These are phyloP conservation scores for Molorchus minor DNA, from an alignment of 2,888 invertebrate genomes.

Conservation along the genomic window DNA sequence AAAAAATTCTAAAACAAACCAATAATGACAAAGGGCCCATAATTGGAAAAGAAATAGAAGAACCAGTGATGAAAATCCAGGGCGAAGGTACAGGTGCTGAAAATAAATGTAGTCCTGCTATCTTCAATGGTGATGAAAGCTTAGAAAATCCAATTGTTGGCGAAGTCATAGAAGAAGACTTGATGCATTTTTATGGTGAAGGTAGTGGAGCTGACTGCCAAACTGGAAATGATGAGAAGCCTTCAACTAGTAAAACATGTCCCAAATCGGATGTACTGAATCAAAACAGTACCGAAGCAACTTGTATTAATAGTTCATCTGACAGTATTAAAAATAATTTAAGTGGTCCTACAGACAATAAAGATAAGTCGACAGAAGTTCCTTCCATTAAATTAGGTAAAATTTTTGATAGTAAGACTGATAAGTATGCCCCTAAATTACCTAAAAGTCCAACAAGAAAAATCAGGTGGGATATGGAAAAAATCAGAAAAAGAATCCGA, in stretches of 20 bases:
- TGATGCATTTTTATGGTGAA: slow-evolving; percentile 75
- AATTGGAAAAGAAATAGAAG: slow-evolving; percentile 40
- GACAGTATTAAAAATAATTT: slow-evolving; percentile 39
- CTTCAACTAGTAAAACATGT: slow-evolving; percentile 16
- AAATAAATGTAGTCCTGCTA: slow-evolving; percentile 48
- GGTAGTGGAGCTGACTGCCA: slow-evolving; percentile 78
- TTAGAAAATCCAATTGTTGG: slow-evolving; percentile 62
- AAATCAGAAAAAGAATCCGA: slow-evolving; percentile 45
- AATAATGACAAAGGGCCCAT: slow-evolving; percentile 43
- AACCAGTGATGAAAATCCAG: slow-evolving; percentile 34
- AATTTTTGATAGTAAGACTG: slow-evolving; percentile 53
- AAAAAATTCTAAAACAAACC: slow-evolving; percentile 25
- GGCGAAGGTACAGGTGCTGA: slow-evolving; percentile 74
- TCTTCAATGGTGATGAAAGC: not conserved
- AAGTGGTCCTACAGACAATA: slow-evolving; percentile 36
- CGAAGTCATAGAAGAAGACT: slow-evolving; percentile 78
- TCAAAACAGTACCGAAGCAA: not conserved
- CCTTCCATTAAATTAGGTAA: slow-evolving; percentile 51
- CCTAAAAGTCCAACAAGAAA: slow-evolving; percentile 52
- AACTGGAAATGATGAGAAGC: slow-evolving; percentile 71
- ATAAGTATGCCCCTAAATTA: slow-evolving; percentile 43
- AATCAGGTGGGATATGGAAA: slow-evolving; percentile 64
- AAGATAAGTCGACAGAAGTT: slow-evolving; percentile 42
- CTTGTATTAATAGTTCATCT: slow-evolving; percentile 20
- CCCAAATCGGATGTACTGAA: not conserved